phyloP scores from a whole-genome alignment of 64 coral and sea anemone species.

The Trachythela sp. region DNA sequence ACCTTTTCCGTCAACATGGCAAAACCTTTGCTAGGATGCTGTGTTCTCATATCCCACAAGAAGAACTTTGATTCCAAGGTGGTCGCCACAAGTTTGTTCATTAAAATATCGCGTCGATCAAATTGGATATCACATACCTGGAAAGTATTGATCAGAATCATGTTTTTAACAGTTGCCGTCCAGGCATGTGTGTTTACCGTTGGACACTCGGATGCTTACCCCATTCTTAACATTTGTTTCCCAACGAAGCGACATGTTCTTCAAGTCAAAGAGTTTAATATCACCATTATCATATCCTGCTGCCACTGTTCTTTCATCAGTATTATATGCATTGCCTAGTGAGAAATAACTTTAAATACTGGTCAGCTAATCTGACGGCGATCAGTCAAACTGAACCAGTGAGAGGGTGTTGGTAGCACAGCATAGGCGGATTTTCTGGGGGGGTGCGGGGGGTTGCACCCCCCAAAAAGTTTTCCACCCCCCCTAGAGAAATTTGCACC shows the following conservation, averaged over 20 bases:
- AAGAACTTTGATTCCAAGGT: constrained; percentile 97
- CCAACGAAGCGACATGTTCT: constrained; percentile 95
- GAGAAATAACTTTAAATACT: background rate
- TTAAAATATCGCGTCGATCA: constrained; percentile 85
- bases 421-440: too few species aligned
- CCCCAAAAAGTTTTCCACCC: too few species aligned
- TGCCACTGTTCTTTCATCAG: constrained; percentile 67
- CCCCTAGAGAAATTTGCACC: too few species aligned
- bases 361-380: background rate
- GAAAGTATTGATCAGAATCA: background rate
- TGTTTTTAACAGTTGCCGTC: background rate
- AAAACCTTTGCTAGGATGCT: constrained; percentile 93
- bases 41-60: constrained; percentile 85
- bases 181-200: background rate
- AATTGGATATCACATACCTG: constrained; percentile 97
- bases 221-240: constrained; percentile 96
- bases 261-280: constrained; percentile 95
- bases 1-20: constrained; percentile 87
- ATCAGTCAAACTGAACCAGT: too few species aligned
- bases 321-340: constrained; percentile 73
- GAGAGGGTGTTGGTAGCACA: too few species aligned
- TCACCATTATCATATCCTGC: constrained; percentile 99
- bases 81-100: constrained; percentile 94
- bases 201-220: constrained; percentile 18
- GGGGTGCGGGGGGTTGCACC: too few species aligned